phyloP scores from a whole-genome alignment of 2,797 vertebrate species.

The Pitangus sulphuratus region DNA sequence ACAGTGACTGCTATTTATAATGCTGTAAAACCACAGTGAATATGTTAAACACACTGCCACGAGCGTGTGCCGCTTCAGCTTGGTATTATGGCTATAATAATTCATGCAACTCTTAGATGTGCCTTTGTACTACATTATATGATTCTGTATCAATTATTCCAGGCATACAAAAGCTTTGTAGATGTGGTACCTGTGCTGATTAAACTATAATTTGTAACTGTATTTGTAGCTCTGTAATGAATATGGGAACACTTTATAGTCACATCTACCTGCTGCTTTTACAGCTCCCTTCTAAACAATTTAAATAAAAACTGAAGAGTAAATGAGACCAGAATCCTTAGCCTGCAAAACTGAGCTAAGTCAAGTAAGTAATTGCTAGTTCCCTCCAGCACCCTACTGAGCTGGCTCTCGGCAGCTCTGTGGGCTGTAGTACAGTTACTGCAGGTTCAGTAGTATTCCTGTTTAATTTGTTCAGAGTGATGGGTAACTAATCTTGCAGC shows the following conservation, averaged over 20 bases:
- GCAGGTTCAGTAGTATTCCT: not conserved
- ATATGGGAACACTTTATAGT: not conserved
- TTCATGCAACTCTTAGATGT: not conserved
- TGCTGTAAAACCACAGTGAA: not conserved
- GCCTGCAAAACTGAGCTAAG: constrained; percentile 10
- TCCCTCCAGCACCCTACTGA: constrained; percentile 8
- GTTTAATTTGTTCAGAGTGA: not conserved
- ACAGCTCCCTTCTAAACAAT: not conserved
- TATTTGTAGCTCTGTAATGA: not conserved
- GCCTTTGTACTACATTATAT: not conserved
- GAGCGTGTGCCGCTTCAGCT: rapidly evolving
- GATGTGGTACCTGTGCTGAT: not conserved
- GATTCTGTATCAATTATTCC: not conserved
- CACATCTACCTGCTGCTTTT: constrained; percentile 13
- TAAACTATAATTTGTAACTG: not conserved
- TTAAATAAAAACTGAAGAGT: not conserved
- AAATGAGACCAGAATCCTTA: not conserved
- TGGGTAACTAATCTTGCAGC: not conserved
- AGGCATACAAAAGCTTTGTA: not conserved
- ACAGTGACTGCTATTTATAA: constrained; percentile 10
- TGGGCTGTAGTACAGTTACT: not conserved
- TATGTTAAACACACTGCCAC: not conserved
- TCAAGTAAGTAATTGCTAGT: constrained; percentile 33
- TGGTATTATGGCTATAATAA: not conserved
- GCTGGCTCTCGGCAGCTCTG: constrained; percentile 10